A percentile compares a stretch with the other conserved stretches of the same genome.
Conservation (phyloP, 2,113 vertebrate genomes). For the Equus quagga region DNA sequence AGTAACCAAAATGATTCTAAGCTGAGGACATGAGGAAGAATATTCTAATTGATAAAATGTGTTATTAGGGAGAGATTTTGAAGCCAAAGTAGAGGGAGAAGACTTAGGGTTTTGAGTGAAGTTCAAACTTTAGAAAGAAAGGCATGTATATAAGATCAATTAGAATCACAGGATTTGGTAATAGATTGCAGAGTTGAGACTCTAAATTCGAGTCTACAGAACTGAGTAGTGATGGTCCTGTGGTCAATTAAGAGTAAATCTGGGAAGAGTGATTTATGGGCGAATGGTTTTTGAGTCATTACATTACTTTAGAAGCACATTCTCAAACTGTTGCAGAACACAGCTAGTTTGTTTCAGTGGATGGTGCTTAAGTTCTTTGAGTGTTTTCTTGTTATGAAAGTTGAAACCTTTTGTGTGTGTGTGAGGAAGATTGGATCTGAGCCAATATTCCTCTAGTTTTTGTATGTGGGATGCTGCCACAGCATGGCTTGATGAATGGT, state of each 20-base stretch:
- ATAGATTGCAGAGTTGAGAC: background rate
- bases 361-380: background rate
- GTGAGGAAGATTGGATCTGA: no score
- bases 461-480: no score
- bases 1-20: slow-evolving; percentile 29
- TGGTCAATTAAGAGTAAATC: slow-evolving; percentile 44
- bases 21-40: background rate
- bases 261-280: background rate
- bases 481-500: no score
- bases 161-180: background rate
- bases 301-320: slow-evolving; percentile 22
- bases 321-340: background rate
- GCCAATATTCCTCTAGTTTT: no score
- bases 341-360: slow-evolving; percentile 50
- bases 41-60: slow-evolving; percentile 34
- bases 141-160: background rate
- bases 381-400: slow-evolving; percentile 36
- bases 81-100: background rate
- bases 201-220: background rate
- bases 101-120: slow-evolving; percentile 13
- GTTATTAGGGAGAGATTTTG: background rate
- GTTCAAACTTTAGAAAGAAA: background rate
- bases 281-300: background rate
- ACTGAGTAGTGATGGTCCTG: background rate
- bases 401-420: background rate